Base-by-base conservation (phyloP, 1,140 invertebrate genomes). In the Subanguina moxae region DNA sequence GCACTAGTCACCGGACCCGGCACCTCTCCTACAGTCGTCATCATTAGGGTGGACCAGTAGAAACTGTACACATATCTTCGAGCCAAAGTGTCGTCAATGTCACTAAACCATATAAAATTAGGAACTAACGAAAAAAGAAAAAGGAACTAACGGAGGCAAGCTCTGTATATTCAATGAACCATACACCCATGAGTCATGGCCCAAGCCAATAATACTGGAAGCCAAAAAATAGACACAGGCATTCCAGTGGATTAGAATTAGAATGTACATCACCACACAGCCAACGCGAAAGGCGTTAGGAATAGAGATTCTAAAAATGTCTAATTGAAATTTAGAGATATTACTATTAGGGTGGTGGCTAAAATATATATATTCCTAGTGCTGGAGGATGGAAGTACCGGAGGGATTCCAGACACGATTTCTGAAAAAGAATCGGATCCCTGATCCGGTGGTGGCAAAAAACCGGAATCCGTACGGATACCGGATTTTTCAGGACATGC, bases 161-260 rank as follows among this genome's bases (percentile, higher is more conserved):
- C 71, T 75, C 30, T 81, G 79, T 21, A 67, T 75, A 56, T 82
- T 82, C 27, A 59, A 19, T 19, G 62, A 19, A 7, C 81, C 81
- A 61, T 88, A 88, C 0, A 88, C 92, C 93, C 93, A 96, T 68
- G 88, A 88, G 78, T 95, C 93, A 0, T 87, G 86, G 1, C 91
- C 91, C 76, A 96, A 92, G 8, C 93, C 74, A 28, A 96, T 90
- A 19, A 87, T 87, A 58, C 75, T 62, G 11, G 91, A 94, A 67
- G 95, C 91, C 58, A 89, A 90, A 82, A 94, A 96, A 84, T 94
- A 96, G 69, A 94, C 86, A 82, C 93, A 96, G 8, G 91, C 92
- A 84, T 95, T 95, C 93, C 93, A 96, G 83, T 96, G 93, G 72
- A 96, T 96, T 43, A 96, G 87, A 46, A 96, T 88, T 28, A 96